phyloP scores from a whole-genome alignment of 1,140 invertebrate species.

The Daktulosphaira vitifoliae region DNA sequence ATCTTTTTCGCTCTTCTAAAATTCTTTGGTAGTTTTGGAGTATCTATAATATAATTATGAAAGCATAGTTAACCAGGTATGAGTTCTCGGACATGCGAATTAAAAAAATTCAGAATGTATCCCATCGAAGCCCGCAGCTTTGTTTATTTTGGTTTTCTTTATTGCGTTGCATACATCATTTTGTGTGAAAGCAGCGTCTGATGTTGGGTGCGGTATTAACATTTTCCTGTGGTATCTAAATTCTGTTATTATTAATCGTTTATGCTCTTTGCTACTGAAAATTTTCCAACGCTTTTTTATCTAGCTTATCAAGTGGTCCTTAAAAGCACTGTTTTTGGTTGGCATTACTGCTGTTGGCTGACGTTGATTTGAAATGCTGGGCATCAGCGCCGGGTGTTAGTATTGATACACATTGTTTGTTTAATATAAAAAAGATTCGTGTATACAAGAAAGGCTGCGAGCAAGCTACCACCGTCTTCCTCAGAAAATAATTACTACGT shows the following conservation, averaged over 20 bases:
- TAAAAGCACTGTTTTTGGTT: too few species aligned
- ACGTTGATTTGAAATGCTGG: neutral
- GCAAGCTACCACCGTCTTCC: neutral
- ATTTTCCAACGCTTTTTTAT: neutral
- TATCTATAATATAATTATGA: neutral
- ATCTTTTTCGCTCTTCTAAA: constrained; percentile 26
- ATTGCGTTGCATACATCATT: constrained; percentile 10
- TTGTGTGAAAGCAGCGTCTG: neutral
- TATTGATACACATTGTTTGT: constrained; percentile 4
- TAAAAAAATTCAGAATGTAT: constrained; percentile 12
- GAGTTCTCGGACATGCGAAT: constrained; percentile 3
- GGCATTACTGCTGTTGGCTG: neutral
- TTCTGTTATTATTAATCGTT: constrained; percentile 9
- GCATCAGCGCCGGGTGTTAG: constrained; percentile 4
- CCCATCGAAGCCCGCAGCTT: constrained; percentile 14
- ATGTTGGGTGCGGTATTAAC: neutral
- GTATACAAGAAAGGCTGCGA: neutral
- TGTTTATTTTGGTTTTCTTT: constrained; percentile 19
- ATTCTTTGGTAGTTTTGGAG: constrained; percentile 22
- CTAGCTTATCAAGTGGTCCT: too few species aligned
- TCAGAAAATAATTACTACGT: too few species aligned
- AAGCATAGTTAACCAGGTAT: neutral
- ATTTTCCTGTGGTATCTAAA: constrained; percentile 9
- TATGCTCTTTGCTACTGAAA: constrained; percentile 11
- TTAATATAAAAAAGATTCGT: neutral